Conservation (phyloP, 2,113 vertebrate genomes). For the Anarrhichthys ocellatus region DNA sequence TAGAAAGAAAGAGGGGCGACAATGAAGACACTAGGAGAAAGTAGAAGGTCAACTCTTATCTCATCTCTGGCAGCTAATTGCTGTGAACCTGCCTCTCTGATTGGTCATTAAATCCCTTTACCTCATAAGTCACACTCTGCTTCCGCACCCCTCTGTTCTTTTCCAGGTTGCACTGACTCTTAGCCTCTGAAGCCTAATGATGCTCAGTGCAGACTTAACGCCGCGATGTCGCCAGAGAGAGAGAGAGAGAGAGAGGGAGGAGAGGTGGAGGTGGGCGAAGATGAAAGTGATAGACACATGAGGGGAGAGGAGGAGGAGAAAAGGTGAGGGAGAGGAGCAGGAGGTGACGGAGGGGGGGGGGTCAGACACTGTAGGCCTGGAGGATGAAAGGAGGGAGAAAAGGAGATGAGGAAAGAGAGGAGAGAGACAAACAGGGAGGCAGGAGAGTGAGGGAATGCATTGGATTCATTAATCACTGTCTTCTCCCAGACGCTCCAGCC, state of each 20-base stretch:
- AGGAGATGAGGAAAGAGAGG: not conserved
- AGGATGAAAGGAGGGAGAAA: slow-evolving; percentile 18
- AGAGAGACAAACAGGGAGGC: slow-evolving; percentile 14
- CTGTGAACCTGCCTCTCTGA: slow-evolving; percentile 46
- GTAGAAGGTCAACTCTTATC: slow-evolving; percentile 48
- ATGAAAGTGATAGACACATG: slow-evolving; percentile 46
- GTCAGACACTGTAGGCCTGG: not conserved
- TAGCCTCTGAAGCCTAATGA: slow-evolving; percentile 56
- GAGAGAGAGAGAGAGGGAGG: not conserved
- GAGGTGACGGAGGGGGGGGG: not conserved
- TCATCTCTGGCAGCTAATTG: slow-evolving; percentile 60
- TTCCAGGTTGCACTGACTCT: slow-evolving; percentile 23
- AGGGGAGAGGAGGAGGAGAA: not conserved
- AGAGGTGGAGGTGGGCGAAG: not conserved
- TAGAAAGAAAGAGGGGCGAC: not conserved
- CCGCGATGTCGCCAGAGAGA: slow-evolving; percentile 22
- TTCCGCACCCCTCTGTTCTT: slow-evolving; percentile 19
- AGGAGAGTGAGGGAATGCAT: slow-evolving; percentile 28
- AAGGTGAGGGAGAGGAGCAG: slow-evolving; percentile 19
- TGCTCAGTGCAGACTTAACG: not conserved
- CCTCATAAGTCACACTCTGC: slow-evolving; percentile 37
- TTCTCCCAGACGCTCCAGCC: slow-evolving; percentile 52
- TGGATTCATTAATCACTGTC: slow-evolving; percentile 74
- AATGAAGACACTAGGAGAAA: slow-evolving; percentile 6
- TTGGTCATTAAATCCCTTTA: slow-evolving; percentile 65